These are phyloP conservation scores for Echiichthys vipera DNA, from an alignment of 2,797 vertebrate species.

Conservation along the genomic window DNA sequence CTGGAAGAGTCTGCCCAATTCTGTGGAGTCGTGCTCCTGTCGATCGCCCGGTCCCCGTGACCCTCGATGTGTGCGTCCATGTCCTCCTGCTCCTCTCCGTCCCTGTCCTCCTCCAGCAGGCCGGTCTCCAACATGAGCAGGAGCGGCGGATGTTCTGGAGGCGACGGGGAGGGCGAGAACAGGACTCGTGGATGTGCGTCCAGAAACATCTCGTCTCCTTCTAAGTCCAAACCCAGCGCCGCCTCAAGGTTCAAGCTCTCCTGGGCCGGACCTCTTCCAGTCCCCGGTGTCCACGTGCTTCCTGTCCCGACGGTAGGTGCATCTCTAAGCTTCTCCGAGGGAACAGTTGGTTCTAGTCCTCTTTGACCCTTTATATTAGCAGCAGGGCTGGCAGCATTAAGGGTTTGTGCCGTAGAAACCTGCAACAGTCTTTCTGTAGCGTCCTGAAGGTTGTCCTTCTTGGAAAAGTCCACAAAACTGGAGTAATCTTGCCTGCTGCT, in stretches of 20 bases:
- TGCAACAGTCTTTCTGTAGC: slow-evolving; percentile 12
- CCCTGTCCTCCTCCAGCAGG: slow-evolving; percentile 65
- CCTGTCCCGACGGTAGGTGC: neutral
- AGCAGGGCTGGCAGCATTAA: slow-evolving; percentile 20
- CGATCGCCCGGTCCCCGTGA: slow-evolving; percentile 74
- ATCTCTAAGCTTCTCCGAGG: slow-evolving; percentile 23
- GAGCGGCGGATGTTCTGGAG: slow-evolving; percentile 81
- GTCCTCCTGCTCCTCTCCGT: slow-evolving; percentile 59
- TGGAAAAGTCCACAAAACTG: slow-evolving; percentile 35
- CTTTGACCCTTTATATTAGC: slow-evolving; percentile 16
- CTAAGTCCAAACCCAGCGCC: slow-evolving; percentile 52
- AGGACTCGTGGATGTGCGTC: slow-evolving; percentile 84
- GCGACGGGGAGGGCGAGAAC: slow-evolving; percentile 79
- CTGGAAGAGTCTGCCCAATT: slow-evolving; percentile 33
- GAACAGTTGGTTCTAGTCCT: slow-evolving; percentile 36
- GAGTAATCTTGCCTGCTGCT: slow-evolving; percentile 39
- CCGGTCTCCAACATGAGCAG: slow-evolving; percentile 82
- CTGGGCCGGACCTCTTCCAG: slow-evolving; percentile 2
- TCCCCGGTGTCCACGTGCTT: slow-evolving; percentile 5
- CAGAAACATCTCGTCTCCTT: slow-evolving; percentile 80
- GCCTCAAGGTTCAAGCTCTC: slow-evolving; percentile 32
- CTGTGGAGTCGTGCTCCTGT: slow-evolving; percentile 52
- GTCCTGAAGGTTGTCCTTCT: slow-evolving; percentile 34
- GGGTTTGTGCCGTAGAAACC: slow-evolving; percentile 25
- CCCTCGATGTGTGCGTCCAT: slow-evolving; percentile 61